A percentile compares a stretch with the other conserved stretches of the same genome.
phyloP scores from a whole-genome alignment of 2,888 invertebrate species.

The Andrena fulva region DNA sequence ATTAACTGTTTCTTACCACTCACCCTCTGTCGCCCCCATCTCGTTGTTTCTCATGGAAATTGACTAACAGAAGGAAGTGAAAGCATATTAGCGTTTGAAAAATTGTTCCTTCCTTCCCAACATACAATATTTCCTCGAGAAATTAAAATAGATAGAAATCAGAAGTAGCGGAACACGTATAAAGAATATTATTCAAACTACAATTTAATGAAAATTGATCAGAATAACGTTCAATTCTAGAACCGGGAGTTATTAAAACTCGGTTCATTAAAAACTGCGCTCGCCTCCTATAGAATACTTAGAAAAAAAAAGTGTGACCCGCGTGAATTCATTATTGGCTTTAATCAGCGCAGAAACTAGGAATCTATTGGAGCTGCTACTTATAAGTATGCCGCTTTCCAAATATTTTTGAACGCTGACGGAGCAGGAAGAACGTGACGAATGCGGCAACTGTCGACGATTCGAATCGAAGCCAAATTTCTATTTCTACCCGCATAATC shows the following conservation, averaged over 20 bases:
- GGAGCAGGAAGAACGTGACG: constrained; percentile 26
- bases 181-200: background rate
- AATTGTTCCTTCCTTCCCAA: too few species aligned
- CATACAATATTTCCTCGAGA: too few species aligned
- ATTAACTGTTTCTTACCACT: background rate
- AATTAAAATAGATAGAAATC: background rate
- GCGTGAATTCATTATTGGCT: constrained; percentile 6
- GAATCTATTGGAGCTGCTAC: background rate
- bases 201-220: background rate
- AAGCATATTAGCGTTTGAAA: too few species aligned
- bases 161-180: background rate
- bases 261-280: background rate
- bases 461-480: constrained; percentile 54
- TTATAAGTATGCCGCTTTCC: constrained; percentile 15
- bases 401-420: constrained; percentile 18
- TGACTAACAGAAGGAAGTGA: background rate
- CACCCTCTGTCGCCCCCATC: background rate
- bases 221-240: background rate
- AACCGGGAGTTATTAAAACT: background rate
- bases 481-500: constrained; percentile 54
- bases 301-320: background rate
- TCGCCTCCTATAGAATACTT: background rate
- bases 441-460: background rate
- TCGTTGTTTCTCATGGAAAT: background rate
- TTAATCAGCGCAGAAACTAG: constrained; percentile 25